Base-by-base conservation (phyloP, 2,113 vertebrate species). In the Coreoperca whiteheadi region DNA sequence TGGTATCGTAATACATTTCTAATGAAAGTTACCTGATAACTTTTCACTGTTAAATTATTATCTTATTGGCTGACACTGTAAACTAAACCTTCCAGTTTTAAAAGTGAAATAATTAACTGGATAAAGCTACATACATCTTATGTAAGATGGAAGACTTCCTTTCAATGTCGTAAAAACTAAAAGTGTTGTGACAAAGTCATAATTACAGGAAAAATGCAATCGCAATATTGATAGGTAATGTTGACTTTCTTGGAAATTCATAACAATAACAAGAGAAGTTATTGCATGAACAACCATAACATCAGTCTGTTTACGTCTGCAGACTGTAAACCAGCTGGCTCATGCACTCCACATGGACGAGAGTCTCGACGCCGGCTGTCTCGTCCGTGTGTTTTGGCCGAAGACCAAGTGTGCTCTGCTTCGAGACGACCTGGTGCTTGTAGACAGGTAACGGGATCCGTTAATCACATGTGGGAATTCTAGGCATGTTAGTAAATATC, bases 251-350 rank as follows among this genome's bases (percentile, higher is more conserved):
- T 50, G 4, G 34, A 57, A 67, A 39, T 39, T 39, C 37, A 39
- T 8, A 39, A 39, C 37, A 39, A 39, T 39, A 39, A 39, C 6
- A 39, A 7, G 20, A 54, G 34, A 65, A 12, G 23, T 10, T 21
- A 41, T 61, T 63, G 21, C 20, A 15, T 74, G 9, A 64, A 30
- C 16, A 56, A 48, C 20, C 8, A 20, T 67, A 41, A 73, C 18
- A 1, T 61, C 4, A 46, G 28, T 76, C 9, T 56, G 37, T 76
- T 74, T 63, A 30, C 15, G 43, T 63, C 77, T 91, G 37, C 76
- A 99, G 98, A 99, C 98, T 0, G 98, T 99, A 73, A 99, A 99
- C 94, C 98, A 99, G 90, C 94, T 99, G 88, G 98, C 98, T 53
- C 98, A 99, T 1, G 98, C 98, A 0, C 96, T 99, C 68, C 98